Conservation (phyloP, 2,888 invertebrate genomes). For the Spicauda simplicius region DNA sequence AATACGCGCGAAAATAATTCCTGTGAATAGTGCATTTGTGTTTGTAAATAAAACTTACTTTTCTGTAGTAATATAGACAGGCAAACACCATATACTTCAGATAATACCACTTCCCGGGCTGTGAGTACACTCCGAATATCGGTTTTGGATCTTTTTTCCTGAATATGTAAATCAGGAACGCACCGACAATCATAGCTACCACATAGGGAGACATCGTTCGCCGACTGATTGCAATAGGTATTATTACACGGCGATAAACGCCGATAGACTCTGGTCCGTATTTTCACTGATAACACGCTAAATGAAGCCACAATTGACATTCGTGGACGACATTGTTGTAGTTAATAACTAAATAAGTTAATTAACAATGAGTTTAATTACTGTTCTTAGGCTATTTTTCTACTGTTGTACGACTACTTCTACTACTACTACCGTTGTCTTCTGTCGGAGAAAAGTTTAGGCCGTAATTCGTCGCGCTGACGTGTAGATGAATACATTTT, state of each 20-base stretch:
- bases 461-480: too few relatives aligned
- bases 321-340: not conserved
- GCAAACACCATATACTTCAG: slow-evolving; percentile 85
- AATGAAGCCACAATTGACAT: not conserved
- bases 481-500: too few relatives aligned
- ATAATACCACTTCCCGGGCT: slow-evolving; percentile 87
- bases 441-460: too few relatives aligned
- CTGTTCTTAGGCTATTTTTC: too few relatives aligned
- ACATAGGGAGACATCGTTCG: slow-evolving; percentile 18
- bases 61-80: slow-evolving; percentile 79
- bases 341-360: not conserved
- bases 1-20: not conserved
- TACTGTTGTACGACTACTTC: too few relatives aligned
- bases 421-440: too few relatives aligned
- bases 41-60: slow-evolving; percentile 64
- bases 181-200: slow-evolving; percentile 43
- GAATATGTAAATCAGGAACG: slow-evolving; percentile 57
- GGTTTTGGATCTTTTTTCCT: slow-evolving; percentile 71
- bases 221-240: slow-evolving; percentile 32
- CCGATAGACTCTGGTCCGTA: slow-evolving; percentile 24
- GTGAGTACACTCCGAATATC: slow-evolving; percentile 85
- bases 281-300: slow-evolving; percentile 20
- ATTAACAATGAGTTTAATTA: too few relatives aligned
- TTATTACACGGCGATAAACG: slow-evolving; percentile 39
- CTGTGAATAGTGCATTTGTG: too few relatives aligned